Evolutionary conservation across 2,888 invertebrate species (phyloP).

Genomic region (Alviniconcha strummeri): DNA sequence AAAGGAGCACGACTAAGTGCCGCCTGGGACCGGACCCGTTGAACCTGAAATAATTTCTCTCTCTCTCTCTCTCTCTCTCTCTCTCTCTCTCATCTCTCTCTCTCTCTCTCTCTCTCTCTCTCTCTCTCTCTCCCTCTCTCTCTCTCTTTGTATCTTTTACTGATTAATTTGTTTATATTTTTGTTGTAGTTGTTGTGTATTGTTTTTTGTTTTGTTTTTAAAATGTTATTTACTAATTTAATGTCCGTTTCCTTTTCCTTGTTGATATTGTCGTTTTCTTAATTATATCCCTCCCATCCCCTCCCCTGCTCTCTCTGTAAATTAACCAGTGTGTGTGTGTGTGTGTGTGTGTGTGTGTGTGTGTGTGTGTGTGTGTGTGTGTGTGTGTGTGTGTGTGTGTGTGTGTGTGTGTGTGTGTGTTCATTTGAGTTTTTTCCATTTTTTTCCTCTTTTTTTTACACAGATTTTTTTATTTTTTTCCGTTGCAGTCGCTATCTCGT

Average conservation of each 20-base stretch:
- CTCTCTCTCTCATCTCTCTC: constrained; percentile 12
- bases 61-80: constrained; percentile 7
- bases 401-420: too few relatives aligned
- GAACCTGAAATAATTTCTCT: too few relatives aligned
- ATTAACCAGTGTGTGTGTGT: too few relatives aligned
- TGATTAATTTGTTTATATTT: not conserved
- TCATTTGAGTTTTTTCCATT: too few relatives aligned
- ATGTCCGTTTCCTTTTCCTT: not conserved
- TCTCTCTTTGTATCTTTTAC: too few relatives aligned
- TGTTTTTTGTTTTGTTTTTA: not conserved
- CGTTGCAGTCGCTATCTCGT: too few relatives aligned
- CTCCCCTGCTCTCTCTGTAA: not conserved
- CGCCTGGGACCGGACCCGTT: too few relatives aligned
- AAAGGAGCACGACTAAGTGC: too few relatives aligned
- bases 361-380: not conserved
- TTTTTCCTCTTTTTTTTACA: too few relatives aligned
- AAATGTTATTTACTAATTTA: too few relatives aligned
- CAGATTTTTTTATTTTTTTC: too few relatives aligned
- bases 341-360: not conserved
- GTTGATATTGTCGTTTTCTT: not conserved
- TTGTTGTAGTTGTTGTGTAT: not conserved
- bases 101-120: constrained; percentile 10
- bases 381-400: too few relatives aligned
- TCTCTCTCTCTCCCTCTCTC: not conserved
- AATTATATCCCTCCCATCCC: not conserved